phyloP scores from a whole-genome alignment of 2,888 invertebrate genomes.

The Drosophila recens region DNA sequence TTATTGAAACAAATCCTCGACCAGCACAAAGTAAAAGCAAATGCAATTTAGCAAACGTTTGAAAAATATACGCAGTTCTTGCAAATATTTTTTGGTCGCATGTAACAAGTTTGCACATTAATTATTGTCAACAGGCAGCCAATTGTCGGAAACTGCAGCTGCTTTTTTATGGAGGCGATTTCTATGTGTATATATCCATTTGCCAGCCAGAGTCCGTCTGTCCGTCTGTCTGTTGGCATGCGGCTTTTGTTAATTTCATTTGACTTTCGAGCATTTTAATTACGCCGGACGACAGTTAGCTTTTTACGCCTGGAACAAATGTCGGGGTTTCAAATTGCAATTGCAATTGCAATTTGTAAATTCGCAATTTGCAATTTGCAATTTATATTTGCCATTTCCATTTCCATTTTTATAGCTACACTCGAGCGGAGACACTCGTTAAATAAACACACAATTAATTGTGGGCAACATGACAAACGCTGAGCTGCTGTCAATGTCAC shows the following conservation, averaged over 20 bases:
- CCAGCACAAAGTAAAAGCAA: slow-evolving; percentile 6
- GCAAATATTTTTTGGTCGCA: not conserved
- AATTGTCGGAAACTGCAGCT: slow-evolving; percentile 14
- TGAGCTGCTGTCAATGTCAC: slow-evolving; percentile 42
- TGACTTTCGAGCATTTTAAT: slow-evolving; percentile 59
- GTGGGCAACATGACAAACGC: slow-evolving; percentile 47
- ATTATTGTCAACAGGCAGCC: slow-evolving; percentile 50
- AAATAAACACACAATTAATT: slow-evolving; percentile 73
- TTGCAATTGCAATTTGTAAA: slow-evolving; percentile 40
- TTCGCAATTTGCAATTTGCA: slow-evolving; percentile 5
- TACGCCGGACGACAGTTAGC: slow-evolving; percentile 32
- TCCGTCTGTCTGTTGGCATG: slow-evolving; percentile 27
- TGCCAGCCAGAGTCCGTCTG: slow-evolving; percentile 1
- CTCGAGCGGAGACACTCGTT: slow-evolving; percentile 20
- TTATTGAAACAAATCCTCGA: slow-evolving; percentile 4
- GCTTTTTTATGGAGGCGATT: not conserved
- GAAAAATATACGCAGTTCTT: slow-evolving; percentile 11
- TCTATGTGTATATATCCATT: slow-evolving; percentile 8
- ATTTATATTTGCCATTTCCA: slow-evolving; percentile 17
- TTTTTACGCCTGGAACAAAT: slow-evolving; percentile 32
- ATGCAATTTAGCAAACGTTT: slow-evolving; percentile 23
- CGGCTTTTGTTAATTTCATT: slow-evolving; percentile 58
- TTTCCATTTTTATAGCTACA: slow-evolving; percentile 16
- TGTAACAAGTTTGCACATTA: slow-evolving; percentile 56
- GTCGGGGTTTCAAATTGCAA: slow-evolving; percentile 40